These are phyloP conservation scores for Chaetophractus vellerosus DNA, from an alignment of 2,797 vertebrate genomes.

Conservation along the genomic window DNA sequence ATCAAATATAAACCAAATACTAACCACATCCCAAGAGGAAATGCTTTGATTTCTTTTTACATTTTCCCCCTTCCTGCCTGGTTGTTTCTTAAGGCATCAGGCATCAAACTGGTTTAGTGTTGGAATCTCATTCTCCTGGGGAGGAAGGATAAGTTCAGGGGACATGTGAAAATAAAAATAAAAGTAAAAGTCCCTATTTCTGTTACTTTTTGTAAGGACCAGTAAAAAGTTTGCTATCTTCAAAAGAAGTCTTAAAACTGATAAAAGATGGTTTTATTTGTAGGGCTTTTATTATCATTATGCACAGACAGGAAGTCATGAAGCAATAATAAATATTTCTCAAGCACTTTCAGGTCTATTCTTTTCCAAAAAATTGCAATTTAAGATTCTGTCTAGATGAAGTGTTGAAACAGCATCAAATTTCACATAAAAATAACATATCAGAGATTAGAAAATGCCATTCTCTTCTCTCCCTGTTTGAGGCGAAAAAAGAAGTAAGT, in stretches of 20 bases:
- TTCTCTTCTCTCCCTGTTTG: neutral
- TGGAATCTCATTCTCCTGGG: neutral
- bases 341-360: neutral
- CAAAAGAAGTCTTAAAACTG: neutral
- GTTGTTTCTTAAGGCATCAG: constrained; percentile 52
- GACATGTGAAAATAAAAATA: neutral
- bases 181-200: neutral
- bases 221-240: neutral
- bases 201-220: neutral
- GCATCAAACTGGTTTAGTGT: neutral
- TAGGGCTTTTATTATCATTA: neutral
- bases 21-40: constrained; percentile 22
- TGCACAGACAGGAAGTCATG: neutral
- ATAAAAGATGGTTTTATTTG: neutral
- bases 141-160: neutral
- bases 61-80: neutral
- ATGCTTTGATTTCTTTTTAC: constrained; percentile 13
- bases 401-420: constrained; percentile 22
- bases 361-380: constrained; percentile 23
- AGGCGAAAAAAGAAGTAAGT: neutral
- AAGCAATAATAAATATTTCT: neutral
- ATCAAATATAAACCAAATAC: constrained; percentile 69
- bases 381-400: neutral
- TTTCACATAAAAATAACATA: constrained; percentile 11
- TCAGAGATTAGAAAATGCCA: neutral